Conservation (phyloP, 1,140 invertebrate species). For the Globodera rostochiensis region DNA sequence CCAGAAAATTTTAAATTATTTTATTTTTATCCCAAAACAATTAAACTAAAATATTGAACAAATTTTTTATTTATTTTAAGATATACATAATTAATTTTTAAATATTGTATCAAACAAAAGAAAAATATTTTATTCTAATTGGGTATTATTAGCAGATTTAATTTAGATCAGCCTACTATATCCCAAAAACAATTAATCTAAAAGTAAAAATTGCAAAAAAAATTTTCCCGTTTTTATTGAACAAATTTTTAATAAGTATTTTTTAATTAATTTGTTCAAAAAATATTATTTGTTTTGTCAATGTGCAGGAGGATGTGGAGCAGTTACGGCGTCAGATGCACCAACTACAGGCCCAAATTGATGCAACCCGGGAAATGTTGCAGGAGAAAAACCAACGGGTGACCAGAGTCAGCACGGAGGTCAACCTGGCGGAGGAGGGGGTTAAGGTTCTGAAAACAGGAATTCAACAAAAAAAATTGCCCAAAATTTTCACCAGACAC, state of each 20-base stretch:
- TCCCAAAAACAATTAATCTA: too few relatives aligned
- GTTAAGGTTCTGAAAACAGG: constrained; percentile 20
- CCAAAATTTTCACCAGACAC: not conserved
- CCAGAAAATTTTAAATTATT: too few relatives aligned
- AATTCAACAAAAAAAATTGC: not conserved
- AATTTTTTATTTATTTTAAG: too few relatives aligned
- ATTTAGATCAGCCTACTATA: too few relatives aligned
- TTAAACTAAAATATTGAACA: too few relatives aligned
- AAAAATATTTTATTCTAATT: too few relatives aligned
- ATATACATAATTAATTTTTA: too few relatives aligned
- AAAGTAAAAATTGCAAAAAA: too few relatives aligned
- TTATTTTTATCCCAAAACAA: too few relatives aligned
- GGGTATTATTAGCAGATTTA: too few relatives aligned
- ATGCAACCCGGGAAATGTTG: constrained; percentile 41
- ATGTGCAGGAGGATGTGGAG: constrained; percentile 49
- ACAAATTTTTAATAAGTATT: not conserved
- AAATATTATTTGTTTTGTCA: constrained; percentile 16
- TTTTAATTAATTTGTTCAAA: too few relatives aligned
- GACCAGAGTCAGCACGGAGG: constrained; percentile 46
- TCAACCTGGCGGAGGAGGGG: constrained; percentile 53
- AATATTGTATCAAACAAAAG: too few relatives aligned
- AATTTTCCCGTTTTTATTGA: not conserved
- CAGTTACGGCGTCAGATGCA: constrained; percentile 42
- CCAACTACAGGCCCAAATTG: constrained; percentile 45
- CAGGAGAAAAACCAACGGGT: constrained; percentile 50